Conservation (phyloP, 2,797 vertebrate species). For the Jordanella pulchra region DNA sequence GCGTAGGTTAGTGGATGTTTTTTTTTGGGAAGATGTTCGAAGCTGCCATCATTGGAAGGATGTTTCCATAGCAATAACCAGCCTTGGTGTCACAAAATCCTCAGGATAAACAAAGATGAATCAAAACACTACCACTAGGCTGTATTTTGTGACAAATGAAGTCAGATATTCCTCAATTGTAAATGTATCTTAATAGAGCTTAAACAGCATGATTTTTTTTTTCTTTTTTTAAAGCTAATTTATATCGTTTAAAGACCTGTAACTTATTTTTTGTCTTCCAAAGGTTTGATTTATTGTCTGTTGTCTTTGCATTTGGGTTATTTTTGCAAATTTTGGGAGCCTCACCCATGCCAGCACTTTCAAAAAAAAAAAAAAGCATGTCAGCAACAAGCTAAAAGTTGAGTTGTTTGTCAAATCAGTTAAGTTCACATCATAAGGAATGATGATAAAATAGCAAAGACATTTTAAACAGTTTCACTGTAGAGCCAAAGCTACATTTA, state of each 20-base stretch:
- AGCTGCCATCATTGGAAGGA: slow-evolving; percentile 39
- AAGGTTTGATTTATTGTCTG: too few species aligned
- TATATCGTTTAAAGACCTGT: too few species aligned
- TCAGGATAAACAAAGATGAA: slow-evolving; percentile 31
- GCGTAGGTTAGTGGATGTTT: slow-evolving; percentile 25
- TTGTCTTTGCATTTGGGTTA: not conserved
- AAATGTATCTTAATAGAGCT: too few species aligned
- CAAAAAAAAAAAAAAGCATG: too few species aligned
- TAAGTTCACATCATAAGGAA: not conserved
- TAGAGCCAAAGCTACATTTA: not conserved
- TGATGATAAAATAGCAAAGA: not conserved
- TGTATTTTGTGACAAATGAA: not conserved
- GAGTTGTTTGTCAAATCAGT: too few species aligned
- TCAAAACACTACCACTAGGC: not conserved
- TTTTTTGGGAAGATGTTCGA: slow-evolving; percentile 21
- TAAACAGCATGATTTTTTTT: too few species aligned
- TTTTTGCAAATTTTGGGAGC: not conserved
- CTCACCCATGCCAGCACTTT: too few species aligned
- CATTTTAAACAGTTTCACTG: not conserved
- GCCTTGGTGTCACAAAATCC: slow-evolving; percentile 18
- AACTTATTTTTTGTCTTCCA: too few species aligned
- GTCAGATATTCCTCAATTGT: not conserved
- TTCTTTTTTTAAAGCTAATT: too few species aligned
- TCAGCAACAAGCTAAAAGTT: too few species aligned
- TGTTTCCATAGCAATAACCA: slow-evolving; percentile 73